Conservation (phyloP, 1,140 invertebrate species). For the Hypothenemus hampei region DNA sequence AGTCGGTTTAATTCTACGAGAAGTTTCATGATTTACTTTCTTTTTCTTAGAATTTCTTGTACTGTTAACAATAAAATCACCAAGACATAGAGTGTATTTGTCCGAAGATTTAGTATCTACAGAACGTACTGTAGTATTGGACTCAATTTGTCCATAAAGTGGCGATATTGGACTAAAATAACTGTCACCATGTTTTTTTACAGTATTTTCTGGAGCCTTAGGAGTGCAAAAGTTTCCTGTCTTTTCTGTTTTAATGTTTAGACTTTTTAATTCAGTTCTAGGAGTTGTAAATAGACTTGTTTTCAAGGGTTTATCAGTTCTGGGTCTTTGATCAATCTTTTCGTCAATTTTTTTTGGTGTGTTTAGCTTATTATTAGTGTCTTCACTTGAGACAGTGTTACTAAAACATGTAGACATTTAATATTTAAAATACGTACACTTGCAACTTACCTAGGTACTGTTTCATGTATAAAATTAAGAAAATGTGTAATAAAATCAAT, state of each 20-base stretch:
- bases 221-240: no score
- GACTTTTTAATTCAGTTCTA: background rate
- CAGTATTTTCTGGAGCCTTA: background rate
- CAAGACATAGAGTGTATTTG: no score
- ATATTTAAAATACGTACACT: background rate
- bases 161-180: slow-evolving; percentile 37
- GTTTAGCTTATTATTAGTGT: slow-evolving; percentile 18
- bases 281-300: slow-evolving; percentile 11
- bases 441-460: slow-evolving; percentile 31
- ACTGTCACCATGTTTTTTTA: slow-evolving; percentile 1
- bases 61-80: slow-evolving; percentile 4
- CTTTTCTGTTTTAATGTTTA: background rate
- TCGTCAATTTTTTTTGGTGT: slow-evolving; percentile 27
- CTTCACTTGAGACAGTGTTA: slow-evolving; percentile 15
- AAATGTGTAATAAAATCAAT: slow-evolving; percentile 41
- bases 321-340: background rate
- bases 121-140: no score
- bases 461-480: slow-evolving; percentile 42
- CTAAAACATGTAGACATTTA: background rate
- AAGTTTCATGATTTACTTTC: slow-evolving; percentile 16
- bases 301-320: slow-evolving; percentile 2
- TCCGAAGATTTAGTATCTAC: no score
- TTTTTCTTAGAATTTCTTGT: slow-evolving; percentile 7
- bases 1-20: slow-evolving; percentile 39
- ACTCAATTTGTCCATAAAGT: slow-evolving; percentile 30